Evolutionary conservation across 2,888 invertebrate genomes (phyloP), one percentile per base, ranked within the genome.

Genomic region (Piscicola geometra): DNA sequence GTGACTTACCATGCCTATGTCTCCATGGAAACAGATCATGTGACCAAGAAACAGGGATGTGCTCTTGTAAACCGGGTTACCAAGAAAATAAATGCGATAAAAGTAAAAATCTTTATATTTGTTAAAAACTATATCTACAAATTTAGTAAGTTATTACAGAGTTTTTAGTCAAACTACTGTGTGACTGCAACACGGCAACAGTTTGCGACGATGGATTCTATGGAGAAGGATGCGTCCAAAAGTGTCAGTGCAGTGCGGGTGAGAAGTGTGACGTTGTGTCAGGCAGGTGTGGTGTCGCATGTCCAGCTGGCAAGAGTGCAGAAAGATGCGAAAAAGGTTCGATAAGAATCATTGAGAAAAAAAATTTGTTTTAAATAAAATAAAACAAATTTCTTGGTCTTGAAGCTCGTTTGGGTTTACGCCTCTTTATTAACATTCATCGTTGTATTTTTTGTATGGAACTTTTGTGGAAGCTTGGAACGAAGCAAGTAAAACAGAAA

Each of bases 31-130:
- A 56, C n/a, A 80, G 81, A 2, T 77, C 79, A 5, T 86, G 85
- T 79, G 81, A 84, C 64, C 81, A 81, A 69, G 83, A 82, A 86
- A 92, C 91, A 75, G 97, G 97, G 12, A 88, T 88, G 80, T 98
- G 97, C 85, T 80, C 82, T 12, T 87, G 87, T 81, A 83, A 84
- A 2, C 82, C 86, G 0, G 88, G 87, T 0, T 87, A 82, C 78
- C 82, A 81, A 25, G 87, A 87, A 25, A 81, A 82, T 1, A 79
- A 81, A 32, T 87, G 90, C 78, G 82, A 85, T 73, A 80, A 83
- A 30, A 94, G 95, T 81, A 90, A 91, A 21, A 90, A 92, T 5
- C 15, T 18, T 18, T n/a, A 50, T 71, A 18, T 71, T 2, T 25
- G 25, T 30, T 9, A 41, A 30, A 41, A 1, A 70, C n/a, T 41